Percentiles rank a stretch among this genome's conserved stretches.
Conservation (phyloP, 2,888 invertebrate species). For the Oxycera nigricornis region DNA sequence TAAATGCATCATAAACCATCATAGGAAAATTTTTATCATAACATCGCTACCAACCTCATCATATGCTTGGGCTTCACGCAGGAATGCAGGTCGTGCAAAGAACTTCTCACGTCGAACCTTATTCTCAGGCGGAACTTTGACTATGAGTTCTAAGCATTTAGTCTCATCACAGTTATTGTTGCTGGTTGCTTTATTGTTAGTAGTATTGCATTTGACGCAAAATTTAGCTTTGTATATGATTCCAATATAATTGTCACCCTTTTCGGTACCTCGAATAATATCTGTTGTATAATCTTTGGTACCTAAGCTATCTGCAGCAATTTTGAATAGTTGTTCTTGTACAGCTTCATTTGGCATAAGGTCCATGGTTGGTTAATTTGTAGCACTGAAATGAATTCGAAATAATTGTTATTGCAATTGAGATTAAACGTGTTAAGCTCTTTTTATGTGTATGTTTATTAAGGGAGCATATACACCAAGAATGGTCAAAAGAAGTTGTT, state of each 20-base stretch:
- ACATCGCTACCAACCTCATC: slow-evolving; percentile 50
- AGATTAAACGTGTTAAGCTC: no score
- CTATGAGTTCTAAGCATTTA: slow-evolving; percentile 49
- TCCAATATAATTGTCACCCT: slow-evolving; percentile 58
- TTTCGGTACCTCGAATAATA: slow-evolving; percentile 52
- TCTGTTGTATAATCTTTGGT: slow-evolving; percentile 47
- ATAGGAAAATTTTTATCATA: neutral
- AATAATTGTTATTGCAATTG: no score
- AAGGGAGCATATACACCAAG: no score
- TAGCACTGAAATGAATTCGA: no score
- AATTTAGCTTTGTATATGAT: slow-evolving; percentile 53
- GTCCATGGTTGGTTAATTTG: slow-evolving; percentile 14
- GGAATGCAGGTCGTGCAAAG: slow-evolving; percentile 54
- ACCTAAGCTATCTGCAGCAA: slow-evolving; percentile 49
- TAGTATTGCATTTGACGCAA: neutral
- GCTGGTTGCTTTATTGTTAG: neutral
- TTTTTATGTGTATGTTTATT: no score
- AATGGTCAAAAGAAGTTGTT: no score
- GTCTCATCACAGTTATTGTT: neutral
- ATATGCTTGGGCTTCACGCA: slow-evolving; percentile 55
- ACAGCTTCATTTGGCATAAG: slow-evolving; percentile 51
- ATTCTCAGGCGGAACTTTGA: slow-evolving; percentile 57
- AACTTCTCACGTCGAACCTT: slow-evolving; percentile 54
- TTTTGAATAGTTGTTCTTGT: slow-evolving; percentile 42
- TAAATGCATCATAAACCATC: neutral